Evolutionary conservation across 2,113 vertebrate species (phyloP), one percentile per base, ranked within the genome.

Genomic region (Cottus gobio): DNA sequence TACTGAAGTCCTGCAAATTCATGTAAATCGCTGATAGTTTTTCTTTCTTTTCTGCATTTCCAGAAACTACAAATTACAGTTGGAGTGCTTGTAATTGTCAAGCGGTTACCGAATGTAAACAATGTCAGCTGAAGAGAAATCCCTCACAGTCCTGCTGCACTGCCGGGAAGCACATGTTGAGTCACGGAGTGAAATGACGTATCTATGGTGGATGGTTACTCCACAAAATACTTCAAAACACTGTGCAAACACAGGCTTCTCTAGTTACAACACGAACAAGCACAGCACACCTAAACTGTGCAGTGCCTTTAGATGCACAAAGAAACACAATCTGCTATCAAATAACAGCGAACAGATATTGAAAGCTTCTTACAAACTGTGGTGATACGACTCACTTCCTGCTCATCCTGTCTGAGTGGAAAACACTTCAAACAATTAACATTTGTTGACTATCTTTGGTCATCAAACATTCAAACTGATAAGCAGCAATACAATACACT

Each of bases 141-240:
- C 85, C 85, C 82, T 34, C 62, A 67, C 76, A 80, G 36, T 79
- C 61, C 44, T 60, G 0, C 22, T 20, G 26, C 60, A 15, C 56
- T 89, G 83, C 69, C 37, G 77, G 92, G 90, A 92, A 93, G 85
- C 86, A 87, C 90, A 90, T 75, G 56, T 13, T 92, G 89, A 90
- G 75, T 93, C 92, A 92, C 28, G 12, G 13, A 31, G 42, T 10
- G 48, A 62, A 83, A 77, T 81, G 42, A 88, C 72, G 75, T 84
- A 54, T 20, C 60, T 63, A 30, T 79, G 56, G 18, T 64, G 24
- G 30, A 42, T 37, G 64, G 37, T 56, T 79, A 37, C 18, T 42
- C 26, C 16, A 37, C 65, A 56, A 16, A 26, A 71, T 7, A 48
- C 67, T 36, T 64, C 2, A 48, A 4, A 48, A 31, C 37, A 39